These are phyloP conservation scores for Lophotis ruficrista DNA, from an alignment of 2,113 vertebrate genomes.

Conservation along the genomic window DNA sequence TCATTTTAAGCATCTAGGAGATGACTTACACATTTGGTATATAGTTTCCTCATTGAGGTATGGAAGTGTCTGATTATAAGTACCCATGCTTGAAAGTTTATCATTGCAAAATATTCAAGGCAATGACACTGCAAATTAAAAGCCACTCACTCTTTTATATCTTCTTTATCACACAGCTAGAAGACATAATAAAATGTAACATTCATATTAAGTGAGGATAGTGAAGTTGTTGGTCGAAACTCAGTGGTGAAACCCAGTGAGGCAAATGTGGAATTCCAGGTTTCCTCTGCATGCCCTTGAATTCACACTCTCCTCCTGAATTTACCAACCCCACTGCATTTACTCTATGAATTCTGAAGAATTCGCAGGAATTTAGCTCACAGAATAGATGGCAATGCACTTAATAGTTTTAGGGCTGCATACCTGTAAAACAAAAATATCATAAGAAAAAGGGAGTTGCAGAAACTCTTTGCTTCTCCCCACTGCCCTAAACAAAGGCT, in stretches of 20 bases:
- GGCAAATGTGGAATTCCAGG: neutral
- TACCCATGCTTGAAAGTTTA: neutral
- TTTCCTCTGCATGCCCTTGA: neutral
- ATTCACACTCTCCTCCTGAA: neutral
- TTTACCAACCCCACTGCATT: neutral
- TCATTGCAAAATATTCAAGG: neutral
- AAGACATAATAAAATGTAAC: neutral
- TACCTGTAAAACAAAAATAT: neutral
- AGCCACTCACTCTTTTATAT: neutral
- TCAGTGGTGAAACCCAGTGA: neutral
- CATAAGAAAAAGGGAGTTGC: neutral
- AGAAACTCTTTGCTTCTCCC: neutral
- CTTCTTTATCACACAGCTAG: neutral
- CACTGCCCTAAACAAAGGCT: neutral
- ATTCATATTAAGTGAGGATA: neutral
- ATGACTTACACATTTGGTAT: neutral
- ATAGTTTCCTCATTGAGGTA: neutral
- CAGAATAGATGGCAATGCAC: neutral
- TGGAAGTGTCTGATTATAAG: neutral
- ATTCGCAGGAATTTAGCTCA: neutral
- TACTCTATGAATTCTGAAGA: neutral
- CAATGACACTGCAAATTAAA: neutral
- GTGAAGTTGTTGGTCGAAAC: neutral
- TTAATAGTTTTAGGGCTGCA: neutral
- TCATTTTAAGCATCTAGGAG: neutral